Evolutionary conservation across 1,140 invertebrate genomes (phyloP), one percentile per base, ranked within the genome.

Genomic region (Pachyrhynchus sulphureomaculatus): DNA sequence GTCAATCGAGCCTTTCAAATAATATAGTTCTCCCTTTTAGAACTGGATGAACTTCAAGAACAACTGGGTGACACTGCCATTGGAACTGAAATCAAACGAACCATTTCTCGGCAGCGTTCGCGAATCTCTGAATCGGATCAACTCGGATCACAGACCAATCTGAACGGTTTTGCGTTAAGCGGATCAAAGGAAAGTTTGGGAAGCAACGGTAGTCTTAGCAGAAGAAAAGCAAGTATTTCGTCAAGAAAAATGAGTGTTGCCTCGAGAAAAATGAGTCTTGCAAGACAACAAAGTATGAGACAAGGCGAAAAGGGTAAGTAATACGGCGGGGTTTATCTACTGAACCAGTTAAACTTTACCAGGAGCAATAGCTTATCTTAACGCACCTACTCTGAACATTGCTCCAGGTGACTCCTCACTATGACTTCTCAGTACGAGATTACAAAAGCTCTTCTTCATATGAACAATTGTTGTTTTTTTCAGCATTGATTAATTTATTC

Each of bases 11-110:
- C n/a, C n/a, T n/a, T n/a, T n/a, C 17, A 66, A 63, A 12, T 12
- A 33, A 52, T 54, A 15, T 13, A 5, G 26, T 59, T 58, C n/a
- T 66, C 24, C 54, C 47, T 68, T 82, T 33, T 71, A 82, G 89
- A 90, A 76, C 77, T 91, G 37, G 81, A 87, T 61, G 87, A 88
- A 73, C 84, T 92, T 32, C 89, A 91, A 73, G 83, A 87, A 61
- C 86, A 89, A 59, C 76, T 92, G 15, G 87, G 87, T 67, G 83
- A 77, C 37, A 88, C 85, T 13, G 78, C 87, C 84, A 85, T 87
- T 21, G 72, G 77, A 12, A 77, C 79, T 15, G 88, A 89, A 51
- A 78, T 84, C 45, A 78, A 83, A 49, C 81, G 83, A 64, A 86
- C 85, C 72, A 78, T 90, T 36, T 82, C 83, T 61, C 79, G 83